Percentiles rank a stretch among this genome's conserved stretches.
Conservation (phyloP, 2,113 vertebrate genomes). For the Mohoua ochrocephala region DNA sequence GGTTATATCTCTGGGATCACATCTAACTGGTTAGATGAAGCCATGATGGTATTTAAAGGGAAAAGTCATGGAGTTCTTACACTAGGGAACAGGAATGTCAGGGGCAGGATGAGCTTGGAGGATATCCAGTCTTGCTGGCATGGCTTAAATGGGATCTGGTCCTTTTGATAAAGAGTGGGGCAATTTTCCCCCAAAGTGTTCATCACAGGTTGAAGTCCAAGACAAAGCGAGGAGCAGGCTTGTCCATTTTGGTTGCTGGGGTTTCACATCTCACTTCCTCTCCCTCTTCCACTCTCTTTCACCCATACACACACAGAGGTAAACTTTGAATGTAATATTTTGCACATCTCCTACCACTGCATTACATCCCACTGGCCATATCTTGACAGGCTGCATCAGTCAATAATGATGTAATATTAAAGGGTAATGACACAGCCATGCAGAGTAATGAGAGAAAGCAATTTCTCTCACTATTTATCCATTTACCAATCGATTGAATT, state of each 20-base stretch:
- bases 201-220: neutral
- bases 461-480: conserved; percentile 65
- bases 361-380: conserved; percentile 24
- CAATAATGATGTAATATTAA: conserved; percentile 69
- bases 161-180: neutral
- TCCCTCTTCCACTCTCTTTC: neutral
- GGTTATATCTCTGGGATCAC: neutral
- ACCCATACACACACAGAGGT: neutral
- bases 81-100: neutral
- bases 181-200: neutral
- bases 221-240: neutral
- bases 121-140: neutral
- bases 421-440: conserved; percentile 56
- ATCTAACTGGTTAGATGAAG: neutral
- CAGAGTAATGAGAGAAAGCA: conserved; percentile 64
- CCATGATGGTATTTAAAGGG: neutral
- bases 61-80: neutral
- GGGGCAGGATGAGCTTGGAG: neutral
- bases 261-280: neutral
- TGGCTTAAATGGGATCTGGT: neutral
- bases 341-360: neutral
- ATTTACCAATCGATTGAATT: conserved; percentile 60
- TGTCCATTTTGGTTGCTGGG: neutral
- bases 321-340: conserved; percentile 42
- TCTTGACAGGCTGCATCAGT: conserved; percentile 54